A percentile compares a stretch with the other conserved stretches of the same genome.
phyloP scores from a whole-genome alignment of 2,113 vertebrate genomes.

The Pedetes capensis region DNA sequence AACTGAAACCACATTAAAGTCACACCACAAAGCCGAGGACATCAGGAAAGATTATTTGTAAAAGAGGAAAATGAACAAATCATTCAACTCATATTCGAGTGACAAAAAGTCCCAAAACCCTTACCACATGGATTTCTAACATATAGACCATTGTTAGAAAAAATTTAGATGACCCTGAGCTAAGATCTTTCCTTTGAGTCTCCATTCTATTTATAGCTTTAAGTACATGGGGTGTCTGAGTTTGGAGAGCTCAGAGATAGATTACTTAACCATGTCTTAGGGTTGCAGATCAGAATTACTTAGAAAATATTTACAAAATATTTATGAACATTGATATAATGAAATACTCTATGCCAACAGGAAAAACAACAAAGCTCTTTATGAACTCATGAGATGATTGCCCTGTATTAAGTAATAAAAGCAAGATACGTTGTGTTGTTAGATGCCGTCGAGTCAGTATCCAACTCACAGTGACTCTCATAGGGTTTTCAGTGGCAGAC shows the following conservation, averaged over 20 bases:
- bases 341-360: background rate
- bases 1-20: conserved; percentile 7
- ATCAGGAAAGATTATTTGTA: background rate
- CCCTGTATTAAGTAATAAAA: background rate
- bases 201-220: conserved; percentile 1
- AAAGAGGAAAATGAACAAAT: background rate
- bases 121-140: background rate
- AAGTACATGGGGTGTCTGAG: background rate
- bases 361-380: background rate
- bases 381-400: background rate
- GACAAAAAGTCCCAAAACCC: background rate
- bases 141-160: background rate
- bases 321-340: background rate
- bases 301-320: background rate
- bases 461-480: too few species aligned
- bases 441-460: too few species aligned
- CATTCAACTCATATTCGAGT: background rate
- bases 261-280: conserved; percentile 37
- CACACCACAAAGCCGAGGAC: background rate
- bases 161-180: background rate
- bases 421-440: background rate
- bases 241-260: conserved; percentile 8
- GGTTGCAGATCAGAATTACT: conserved; percentile 6
- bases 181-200: conserved; percentile 7
- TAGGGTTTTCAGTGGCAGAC: too few species aligned